Conservation (phyloP, 2,113 vertebrate species). For the Rousettus leschenaultii region DNA sequence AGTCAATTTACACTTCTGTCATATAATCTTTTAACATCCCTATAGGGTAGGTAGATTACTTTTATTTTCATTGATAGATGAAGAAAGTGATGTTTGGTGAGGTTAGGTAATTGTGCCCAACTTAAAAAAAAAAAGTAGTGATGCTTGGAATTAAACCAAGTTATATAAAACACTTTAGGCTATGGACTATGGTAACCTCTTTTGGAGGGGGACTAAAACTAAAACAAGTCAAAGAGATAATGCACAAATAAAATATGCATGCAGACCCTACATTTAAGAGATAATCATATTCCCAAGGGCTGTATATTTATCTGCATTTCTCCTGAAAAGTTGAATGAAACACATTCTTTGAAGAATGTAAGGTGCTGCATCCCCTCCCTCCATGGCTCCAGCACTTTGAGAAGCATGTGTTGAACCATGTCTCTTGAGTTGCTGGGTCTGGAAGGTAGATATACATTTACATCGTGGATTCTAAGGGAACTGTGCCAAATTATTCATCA, state of each 20-base stretch:
- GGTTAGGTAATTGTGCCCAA: not conserved
- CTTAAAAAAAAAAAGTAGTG: not conserved
- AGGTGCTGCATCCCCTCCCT: rapidly evolving
- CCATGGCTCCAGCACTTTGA: not conserved
- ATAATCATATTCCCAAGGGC: not conserved
- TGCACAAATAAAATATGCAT: not conserved
- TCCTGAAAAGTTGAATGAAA: not conserved
- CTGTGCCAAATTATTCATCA: not conserved
- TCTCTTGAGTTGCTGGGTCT: not conserved
- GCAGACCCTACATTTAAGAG: not conserved
- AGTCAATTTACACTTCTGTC: not conserved
- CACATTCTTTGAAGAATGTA: not conserved
- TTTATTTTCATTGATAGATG: constrained; percentile 16
- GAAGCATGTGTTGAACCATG: not conserved
- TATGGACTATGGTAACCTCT: not conserved
- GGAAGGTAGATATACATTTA: not conserved
- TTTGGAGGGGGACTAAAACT: not conserved
- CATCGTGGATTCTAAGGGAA: not conserved
- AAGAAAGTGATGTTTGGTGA: not conserved
- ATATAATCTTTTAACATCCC: not conserved
- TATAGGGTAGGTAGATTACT: not conserved
- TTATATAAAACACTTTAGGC: not conserved
- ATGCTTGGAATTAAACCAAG: not conserved
- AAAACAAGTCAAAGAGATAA: not conserved
- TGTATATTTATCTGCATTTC: not conserved